These are phyloP conservation scores for Ianthella basta DNA, from an alignment of 37 sponge, comb jelly and placozoan genomes.

Conservation along the genomic window DNA sequence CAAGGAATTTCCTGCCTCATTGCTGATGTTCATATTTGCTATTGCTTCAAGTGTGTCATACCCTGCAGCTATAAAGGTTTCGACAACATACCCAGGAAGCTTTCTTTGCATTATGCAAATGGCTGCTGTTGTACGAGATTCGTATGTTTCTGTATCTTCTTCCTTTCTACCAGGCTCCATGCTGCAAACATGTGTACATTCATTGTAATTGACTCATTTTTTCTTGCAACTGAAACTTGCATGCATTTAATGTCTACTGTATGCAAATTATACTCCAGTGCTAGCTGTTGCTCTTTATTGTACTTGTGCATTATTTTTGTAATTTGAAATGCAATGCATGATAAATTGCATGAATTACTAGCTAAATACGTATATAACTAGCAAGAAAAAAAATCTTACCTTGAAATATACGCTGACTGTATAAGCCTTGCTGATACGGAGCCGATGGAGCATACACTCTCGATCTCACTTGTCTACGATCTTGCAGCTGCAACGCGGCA, in stretches of 20 bases:
- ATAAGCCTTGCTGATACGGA: neutral
- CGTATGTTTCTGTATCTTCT: neutral
- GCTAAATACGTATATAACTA: neutral
- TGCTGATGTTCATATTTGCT: neutral
- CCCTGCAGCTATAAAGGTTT: conserved; percentile 31
- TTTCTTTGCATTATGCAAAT: conserved; percentile 17
- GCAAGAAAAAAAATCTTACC: neutral
- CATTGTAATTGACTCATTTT: neutral
- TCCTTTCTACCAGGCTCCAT: neutral
- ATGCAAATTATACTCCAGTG: no score
- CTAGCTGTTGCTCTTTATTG: no score
- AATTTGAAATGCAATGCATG: neutral
- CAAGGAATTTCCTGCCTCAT: conserved; percentile 35
- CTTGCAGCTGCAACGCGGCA: no score
- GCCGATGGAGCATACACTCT: neutral
- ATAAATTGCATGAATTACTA: neutral
- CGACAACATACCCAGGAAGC: conserved; percentile 32
- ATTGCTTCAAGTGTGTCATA: conserved; percentile 36
- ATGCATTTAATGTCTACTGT: no score
- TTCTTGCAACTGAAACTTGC: no score
- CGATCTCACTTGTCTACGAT: no score
- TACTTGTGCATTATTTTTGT: no score
- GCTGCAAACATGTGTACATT: conserved; percentile 4
- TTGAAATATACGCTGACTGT: neutral
- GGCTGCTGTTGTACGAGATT: neutral